These are phyloP conservation scores for Drosophila algonquin DNA, from an alignment of 2,888 invertebrate genomes.

Conservation along the genomic window DNA sequence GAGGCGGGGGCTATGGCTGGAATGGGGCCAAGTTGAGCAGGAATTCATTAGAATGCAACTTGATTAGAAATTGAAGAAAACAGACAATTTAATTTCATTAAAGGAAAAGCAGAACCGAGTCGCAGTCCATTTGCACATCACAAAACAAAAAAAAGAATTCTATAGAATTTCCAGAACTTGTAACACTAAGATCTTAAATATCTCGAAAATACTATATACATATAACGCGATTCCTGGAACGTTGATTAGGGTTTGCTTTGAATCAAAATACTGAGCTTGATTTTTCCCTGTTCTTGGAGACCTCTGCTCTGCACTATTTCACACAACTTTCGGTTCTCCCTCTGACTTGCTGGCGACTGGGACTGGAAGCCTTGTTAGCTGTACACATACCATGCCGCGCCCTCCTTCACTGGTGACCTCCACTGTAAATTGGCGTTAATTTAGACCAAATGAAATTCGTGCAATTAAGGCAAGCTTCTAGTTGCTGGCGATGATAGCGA, in stretches of 20 bases:
- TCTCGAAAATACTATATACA: too few species aligned
- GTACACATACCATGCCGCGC: conserved; percentile 3
- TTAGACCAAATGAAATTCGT: conserved; percentile 83
- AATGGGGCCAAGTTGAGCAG: conserved; percentile 9
- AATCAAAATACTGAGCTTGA: neutral
- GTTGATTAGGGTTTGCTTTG: neutral
- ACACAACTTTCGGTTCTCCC: neutral
- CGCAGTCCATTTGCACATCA: too few species aligned
- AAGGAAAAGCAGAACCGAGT: too few species aligned
- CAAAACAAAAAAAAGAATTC: too few species aligned
- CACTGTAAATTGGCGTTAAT: conserved; percentile 82
- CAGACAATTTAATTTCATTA: too few species aligned
- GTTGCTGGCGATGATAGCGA: conserved; percentile 34
- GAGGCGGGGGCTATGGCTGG: neutral
- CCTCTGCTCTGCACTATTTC: neutral
- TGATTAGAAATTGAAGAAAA: neutral
- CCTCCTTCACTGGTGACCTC: conserved; percentile 58
- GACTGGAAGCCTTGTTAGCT: neutral
- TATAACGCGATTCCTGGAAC: neutral
- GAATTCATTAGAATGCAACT: neutral
- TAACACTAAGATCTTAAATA: too few species aligned
- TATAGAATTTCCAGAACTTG: too few species aligned
- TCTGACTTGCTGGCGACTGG: too few species aligned
- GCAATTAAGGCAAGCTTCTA: conserved; percentile 80
- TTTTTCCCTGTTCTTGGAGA: neutral